Evolutionary conservation across 2,113 vertebrate species (phyloP), one percentile per base, ranked within the genome.

Genomic region (Scartelaos histophorus): DNA sequence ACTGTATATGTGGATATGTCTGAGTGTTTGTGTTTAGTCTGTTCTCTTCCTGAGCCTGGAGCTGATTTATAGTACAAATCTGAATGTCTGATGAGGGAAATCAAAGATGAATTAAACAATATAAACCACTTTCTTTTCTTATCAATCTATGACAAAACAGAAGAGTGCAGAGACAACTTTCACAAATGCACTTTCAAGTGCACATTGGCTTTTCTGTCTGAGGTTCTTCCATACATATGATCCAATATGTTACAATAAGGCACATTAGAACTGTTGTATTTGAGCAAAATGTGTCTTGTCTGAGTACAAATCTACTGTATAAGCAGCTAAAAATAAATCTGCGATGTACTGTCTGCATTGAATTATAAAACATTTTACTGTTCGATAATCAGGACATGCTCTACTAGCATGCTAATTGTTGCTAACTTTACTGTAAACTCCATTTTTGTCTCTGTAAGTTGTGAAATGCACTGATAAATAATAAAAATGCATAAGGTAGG

Each of bases 51-150:
- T 11, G 22, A 76, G 81, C 89, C 83, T 0, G 17, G 58, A 76
- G 86, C 81, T 88, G 89, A 90, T 90, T 88, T 89, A 90, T 90
- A 82, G 79, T 76, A 78, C 51, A 83, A 87, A 88, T 91, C 83
- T 85, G 78, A 73, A 83, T 84, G 84, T 79, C 75, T 88, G 87
- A 89, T 83, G 86, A 69, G 76, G 79, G 82, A 88, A 88, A 87
- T 89, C 81, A 88, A 87, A 88, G 76, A 85, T 66, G 69, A 88
- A 88, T 86, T 0, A 82, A 88, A 88, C 81, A 70, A 86, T 86
- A 86, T 66, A 81, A 67, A 85, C 73, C 19, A 3, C 66, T 82
- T 85, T 87, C 67, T 69, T 76, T 73, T 76, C 64, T 53, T 58
- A 88, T 88, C 86, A 87, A 85, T 85, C 79, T 85, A 78, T 82